Evolutionary conservation across 2,888 invertebrate genomes (phyloP).

Genomic region (Synergus japonicus): DNA sequence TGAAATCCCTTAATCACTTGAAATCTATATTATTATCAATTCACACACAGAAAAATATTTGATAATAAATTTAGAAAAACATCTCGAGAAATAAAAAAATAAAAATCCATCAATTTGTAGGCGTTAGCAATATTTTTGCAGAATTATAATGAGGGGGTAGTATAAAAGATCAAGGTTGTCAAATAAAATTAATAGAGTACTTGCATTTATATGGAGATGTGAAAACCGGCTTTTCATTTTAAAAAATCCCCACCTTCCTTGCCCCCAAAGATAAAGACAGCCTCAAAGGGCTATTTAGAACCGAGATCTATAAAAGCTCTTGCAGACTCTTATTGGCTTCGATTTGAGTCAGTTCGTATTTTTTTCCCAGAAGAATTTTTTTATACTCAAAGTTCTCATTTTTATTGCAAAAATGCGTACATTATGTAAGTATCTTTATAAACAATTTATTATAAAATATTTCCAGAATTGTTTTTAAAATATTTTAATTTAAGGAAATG

Average conservation of each 20-base stretch:
- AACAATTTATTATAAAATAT: background rate
- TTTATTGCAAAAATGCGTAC: background rate
- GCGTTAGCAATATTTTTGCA: too few relatives aligned
- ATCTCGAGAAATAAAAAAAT: too few relatives aligned
- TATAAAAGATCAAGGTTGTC: background rate
- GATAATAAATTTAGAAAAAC: too few relatives aligned
- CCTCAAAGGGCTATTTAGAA: constrained; percentile 25
- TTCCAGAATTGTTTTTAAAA: background rate
- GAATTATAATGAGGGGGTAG: background rate
- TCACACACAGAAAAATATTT: too few relatives aligned
- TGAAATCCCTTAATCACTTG: too few relatives aligned
- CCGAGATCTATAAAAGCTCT: background rate
- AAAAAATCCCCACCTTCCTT: background rate
- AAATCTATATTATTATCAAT: too few relatives aligned
- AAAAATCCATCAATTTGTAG: too few relatives aligned
- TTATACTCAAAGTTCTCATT: background rate
- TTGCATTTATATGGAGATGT: background rate
- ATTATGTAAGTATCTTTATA: background rate
- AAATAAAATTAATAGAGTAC: background rate
- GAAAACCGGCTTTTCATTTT: background rate
- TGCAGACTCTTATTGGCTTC: background rate
- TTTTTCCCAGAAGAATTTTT: background rate
- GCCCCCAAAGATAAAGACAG: background rate
- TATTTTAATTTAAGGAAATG: too few relatives aligned
- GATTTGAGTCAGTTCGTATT: background rate